phyloP scores from a whole-genome alignment of 1,140 invertebrate species.

The Brachionus asplanchnoidis region DNA sequence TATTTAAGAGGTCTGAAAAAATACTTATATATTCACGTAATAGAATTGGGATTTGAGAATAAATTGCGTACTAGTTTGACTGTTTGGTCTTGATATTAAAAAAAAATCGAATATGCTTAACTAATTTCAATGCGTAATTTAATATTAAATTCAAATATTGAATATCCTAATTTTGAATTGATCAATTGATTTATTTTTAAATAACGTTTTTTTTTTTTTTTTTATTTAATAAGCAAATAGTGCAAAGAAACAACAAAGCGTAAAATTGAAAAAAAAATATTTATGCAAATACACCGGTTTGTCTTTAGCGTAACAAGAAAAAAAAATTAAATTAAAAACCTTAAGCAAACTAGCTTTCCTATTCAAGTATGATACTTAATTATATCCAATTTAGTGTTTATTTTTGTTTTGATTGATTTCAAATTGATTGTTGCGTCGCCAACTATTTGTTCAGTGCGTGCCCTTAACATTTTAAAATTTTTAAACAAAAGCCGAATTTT shows the following conservation, averaged over 20 bases:
- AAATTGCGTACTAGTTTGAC: not conserved
- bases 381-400: conserved; percentile 22
- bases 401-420: conserved; percentile 7
- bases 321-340: not conserved
- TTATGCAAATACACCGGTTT: conserved; percentile 19
- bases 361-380: conserved; percentile 34
- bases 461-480: conserved; percentile 9
- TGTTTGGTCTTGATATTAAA: not conserved
- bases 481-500: conserved; percentile 21
- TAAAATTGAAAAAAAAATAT: conserved; percentile 3
- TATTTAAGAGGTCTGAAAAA: not conserved
- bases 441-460: not conserved
- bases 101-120: not conserved
- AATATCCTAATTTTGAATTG: not conserved
- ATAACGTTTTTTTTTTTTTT: not conserved
- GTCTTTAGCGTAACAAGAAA: not conserved
- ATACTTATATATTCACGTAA: not conserved
- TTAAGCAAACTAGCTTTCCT: not conserved
- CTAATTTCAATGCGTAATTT: conserved; percentile 9
- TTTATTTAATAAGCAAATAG: not conserved
- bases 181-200: conserved; percentile 12
- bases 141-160: conserved; percentile 33
- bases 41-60: not conserved
- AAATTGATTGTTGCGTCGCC: not conserved
- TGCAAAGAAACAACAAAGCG: conserved; percentile 2